phyloP scores from a whole-genome alignment of 2,888 invertebrate genomes.

The Macrosiphum euphorbiae region DNA sequence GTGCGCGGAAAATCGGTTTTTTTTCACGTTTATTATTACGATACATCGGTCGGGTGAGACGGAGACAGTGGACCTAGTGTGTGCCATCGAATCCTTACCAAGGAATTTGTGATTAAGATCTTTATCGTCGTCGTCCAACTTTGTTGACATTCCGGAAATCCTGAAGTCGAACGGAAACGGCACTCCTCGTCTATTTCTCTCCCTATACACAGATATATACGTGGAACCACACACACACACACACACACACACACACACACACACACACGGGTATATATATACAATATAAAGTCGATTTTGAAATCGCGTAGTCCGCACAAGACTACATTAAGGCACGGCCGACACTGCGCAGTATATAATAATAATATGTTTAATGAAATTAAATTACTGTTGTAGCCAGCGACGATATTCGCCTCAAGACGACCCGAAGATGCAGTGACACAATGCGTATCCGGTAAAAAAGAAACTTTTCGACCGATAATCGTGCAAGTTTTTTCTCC shows the following conservation, averaged over 20 bases:
- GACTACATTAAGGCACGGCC: background rate
- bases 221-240: background rate
- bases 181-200: background rate
- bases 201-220: background rate
- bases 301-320: background rate
- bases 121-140: constrained; percentile 27
- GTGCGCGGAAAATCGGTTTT: background rate
- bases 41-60: background rate
- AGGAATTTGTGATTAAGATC: constrained; percentile 40
- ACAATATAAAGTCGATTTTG: background rate
- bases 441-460: constrained; percentile 6
- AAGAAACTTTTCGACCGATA: background rate
- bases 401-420: background rate
- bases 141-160: constrained; percentile 46
- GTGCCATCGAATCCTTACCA: background rate
- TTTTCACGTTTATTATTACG: background rate
- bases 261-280: background rate
- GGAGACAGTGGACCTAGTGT: background rate
- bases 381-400: background rate
- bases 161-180: constrained; percentile 2
- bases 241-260: background rate
- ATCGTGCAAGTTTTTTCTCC: background rate
- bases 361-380: background rate
- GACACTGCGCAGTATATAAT: background rate
- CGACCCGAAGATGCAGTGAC: background rate